Percentiles rank a stretch among this genome's conserved stretches.
Conservation (phyloP, 2,113 vertebrate species). For the Grallaria varia region DNA sequence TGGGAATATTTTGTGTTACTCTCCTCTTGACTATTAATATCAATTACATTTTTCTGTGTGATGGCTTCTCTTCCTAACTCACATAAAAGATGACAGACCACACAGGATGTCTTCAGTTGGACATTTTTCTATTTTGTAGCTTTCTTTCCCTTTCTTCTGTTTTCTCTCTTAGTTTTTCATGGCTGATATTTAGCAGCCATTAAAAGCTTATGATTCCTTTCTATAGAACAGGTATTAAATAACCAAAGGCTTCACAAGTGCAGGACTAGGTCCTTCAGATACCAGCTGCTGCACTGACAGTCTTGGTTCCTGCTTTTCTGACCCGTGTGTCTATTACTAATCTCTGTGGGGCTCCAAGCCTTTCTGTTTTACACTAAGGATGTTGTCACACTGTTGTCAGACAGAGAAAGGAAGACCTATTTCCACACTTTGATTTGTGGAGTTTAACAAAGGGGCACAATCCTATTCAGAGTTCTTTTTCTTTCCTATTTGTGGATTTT, state of each 20-base stretch:
- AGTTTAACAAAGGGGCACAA: not conserved
- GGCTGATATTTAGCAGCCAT: not conserved
- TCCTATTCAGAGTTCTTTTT: not conserved
- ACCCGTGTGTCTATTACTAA: not conserved
- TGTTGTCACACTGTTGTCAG: not conserved
- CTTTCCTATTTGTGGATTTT: not conserved
- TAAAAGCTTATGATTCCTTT: not conserved
- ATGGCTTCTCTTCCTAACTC: not conserved
- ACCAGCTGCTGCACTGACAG: not conserved
- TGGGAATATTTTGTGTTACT: conserved; percentile 17
- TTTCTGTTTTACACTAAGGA: not conserved
- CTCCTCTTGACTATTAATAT: conserved; percentile 5
- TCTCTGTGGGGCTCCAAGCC: not conserved
- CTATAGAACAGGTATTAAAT: not conserved
- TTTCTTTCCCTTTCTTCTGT: not conserved
- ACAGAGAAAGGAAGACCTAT: not conserved
- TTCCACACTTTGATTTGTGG: not conserved
- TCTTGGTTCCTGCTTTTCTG: not conserved
- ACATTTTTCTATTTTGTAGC: not conserved
- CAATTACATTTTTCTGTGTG: conserved; percentile 1
- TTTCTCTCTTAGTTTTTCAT: not conserved
- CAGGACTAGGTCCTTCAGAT: not conserved
- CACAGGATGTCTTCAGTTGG: not conserved
- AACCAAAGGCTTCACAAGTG: not conserved
- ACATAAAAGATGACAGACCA: conserved; percentile 24